Conservation (phyloP, 1,140 invertebrate genomes). For the Sitodiplosis mosellana region DNA sequence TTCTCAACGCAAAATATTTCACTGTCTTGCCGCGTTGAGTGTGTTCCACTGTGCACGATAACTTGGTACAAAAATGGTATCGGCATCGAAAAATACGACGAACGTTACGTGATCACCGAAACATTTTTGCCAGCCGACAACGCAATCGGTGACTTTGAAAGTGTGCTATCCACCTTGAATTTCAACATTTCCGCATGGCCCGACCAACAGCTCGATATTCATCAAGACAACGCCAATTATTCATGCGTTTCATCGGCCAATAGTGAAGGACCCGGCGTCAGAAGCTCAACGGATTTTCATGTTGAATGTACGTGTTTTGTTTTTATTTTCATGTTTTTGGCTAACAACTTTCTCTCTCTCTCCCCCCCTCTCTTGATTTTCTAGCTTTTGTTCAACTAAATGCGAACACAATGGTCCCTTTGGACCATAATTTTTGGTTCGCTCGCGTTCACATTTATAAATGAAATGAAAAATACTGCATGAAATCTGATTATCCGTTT, state of each 20-base stretch:
- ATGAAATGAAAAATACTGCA: too few relatives aligned
- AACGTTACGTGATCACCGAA: constrained; percentile 46
- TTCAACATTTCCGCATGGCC: constrained; percentile 67
- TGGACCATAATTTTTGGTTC: too few relatives aligned
- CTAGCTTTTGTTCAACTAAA: constrained; percentile 1
- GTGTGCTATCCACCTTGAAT: constrained; percentile 57
- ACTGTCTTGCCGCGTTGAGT: constrained; percentile 73
- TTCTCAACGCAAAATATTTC: constrained; percentile 45
- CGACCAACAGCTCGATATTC: constrained; percentile 49
- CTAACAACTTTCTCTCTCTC: not conserved
- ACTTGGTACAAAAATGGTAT: constrained; percentile 62
- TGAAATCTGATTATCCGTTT: constrained; percentile 5
- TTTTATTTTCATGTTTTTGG: not conserved
- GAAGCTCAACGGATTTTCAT: constrained; percentile 59
- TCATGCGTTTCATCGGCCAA: constrained; percentile 64
- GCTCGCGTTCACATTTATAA: too few relatives aligned
- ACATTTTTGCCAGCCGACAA: constrained; percentile 44
- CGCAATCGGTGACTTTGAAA: constrained; percentile 68
- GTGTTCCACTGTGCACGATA: constrained; percentile 65
- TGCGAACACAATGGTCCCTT: too few relatives aligned
- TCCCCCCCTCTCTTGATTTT: not conserved
- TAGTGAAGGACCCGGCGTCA: constrained; percentile 47
- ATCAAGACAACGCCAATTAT: constrained; percentile 62
- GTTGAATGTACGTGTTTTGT: constrained; percentile 64
- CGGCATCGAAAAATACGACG: constrained; percentile 38